Base-by-base conservation (phyloP, 1,140 invertebrate species). In the Aphelinus certus region DNA sequence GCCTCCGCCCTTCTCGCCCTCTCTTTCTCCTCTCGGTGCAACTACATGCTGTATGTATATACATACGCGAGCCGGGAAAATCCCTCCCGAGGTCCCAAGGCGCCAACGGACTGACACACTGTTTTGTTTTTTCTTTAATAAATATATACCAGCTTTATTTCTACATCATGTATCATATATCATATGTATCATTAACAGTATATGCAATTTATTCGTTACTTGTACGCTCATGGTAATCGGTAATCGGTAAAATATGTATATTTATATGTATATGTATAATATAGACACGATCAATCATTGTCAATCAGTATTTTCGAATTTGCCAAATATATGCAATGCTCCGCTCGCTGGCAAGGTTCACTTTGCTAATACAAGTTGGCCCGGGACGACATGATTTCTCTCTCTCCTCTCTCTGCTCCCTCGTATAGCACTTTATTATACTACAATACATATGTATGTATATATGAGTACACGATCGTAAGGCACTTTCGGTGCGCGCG, bases 141-240 rank as follows among this genome's bases (percentile, higher is more conserved):
- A 85, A 87, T 83, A 83, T 86, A 87, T 26, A 26, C 82, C 81
- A 82, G 79, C 79, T 81, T 81, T 81, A 82, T 82, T 82, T 80
- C 68, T 71, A 80, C 81, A 82, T 81, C 78, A 79, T 76, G 67
- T 79, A 83, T 85, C 81, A 83, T 83, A 82, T 26, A 26, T 26
- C 26, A 26, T 26, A 26, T 26, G 26, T 26, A 26, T 26, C 26
- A 26, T 26, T 26, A 81, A 83, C 79, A 80, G 26, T 26, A 80
- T 83, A 79, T 81, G 78, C 76, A 78, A 79, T 79, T 67, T 78
- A 77, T 73, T 65, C 66, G 26, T 26, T 26, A 26, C 26, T 42
- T 75, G 62, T 63, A 77, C 76, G 81, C 68, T 82, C 51, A 71
- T 71, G 53, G 69, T 66, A n/a, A 46, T 48, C 69, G 47, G 69